Evolutionary conservation across 2,797 vertebrate species (phyloP).

Genomic region (Peromyscus nudipes): DNA sequence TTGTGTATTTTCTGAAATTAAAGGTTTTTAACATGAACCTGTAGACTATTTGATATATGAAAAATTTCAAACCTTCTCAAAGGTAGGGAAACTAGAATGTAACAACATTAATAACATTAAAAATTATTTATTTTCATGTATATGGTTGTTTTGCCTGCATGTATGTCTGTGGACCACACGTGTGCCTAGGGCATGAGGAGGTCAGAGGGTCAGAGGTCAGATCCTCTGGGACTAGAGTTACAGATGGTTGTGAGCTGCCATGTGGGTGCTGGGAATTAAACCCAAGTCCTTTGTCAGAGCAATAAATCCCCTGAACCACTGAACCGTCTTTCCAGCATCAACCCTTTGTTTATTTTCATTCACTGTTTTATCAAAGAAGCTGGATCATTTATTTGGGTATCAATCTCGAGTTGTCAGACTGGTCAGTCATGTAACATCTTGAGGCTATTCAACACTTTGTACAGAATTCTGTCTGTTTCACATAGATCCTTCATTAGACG

Average conservation of each 20-base stretch:
- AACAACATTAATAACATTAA: not conserved
- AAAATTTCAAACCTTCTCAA: slow-evolving; percentile 44
- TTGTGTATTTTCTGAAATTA: slow-evolving; percentile 68
- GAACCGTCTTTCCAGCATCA: not conserved
- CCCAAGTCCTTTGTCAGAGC: not conserved
- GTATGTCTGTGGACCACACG: not conserved
- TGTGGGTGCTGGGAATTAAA: not conserved
- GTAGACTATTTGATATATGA: slow-evolving; percentile 43
- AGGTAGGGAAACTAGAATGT: slow-evolving; percentile 27
- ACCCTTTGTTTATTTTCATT: not conserved
- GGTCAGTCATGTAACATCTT: not conserved
- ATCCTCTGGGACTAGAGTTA: not conserved
- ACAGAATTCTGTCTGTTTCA: not conserved
- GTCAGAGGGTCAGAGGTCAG: not conserved
- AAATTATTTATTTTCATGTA: not conserved
- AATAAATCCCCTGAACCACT: not conserved
- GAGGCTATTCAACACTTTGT: not conserved
- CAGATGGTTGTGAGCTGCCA: not conserved
- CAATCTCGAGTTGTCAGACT: not conserved
- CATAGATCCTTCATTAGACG: not conserved
- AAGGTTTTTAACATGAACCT: slow-evolving; percentile 46
- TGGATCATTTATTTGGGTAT: not conserved
- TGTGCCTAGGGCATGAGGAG: no score
- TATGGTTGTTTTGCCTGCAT: not conserved
- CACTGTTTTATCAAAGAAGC: slow-evolving; percentile 8